These are phyloP conservation scores for Eumerus sabulonum DNA, from an alignment of 2,888 invertebrate species.

Conservation along the genomic window DNA sequence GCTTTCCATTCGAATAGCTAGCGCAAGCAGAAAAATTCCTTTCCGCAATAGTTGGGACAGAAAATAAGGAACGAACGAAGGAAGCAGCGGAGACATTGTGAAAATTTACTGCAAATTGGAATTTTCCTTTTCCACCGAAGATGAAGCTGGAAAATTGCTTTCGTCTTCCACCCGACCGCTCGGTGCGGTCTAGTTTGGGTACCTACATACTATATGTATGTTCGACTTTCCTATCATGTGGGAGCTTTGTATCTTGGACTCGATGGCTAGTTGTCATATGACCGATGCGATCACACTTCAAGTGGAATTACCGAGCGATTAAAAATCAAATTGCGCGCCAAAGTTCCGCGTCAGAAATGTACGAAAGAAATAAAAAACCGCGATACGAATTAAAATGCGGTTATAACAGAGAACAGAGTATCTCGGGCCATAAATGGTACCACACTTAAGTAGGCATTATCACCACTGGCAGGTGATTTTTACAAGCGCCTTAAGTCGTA, in stretches of 20 bases:
- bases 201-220: no score
- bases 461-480: conserved; percentile 47
- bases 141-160: conserved; percentile 10
- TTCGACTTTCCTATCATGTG: neutral
- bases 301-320: no score
- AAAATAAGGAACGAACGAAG: conserved; percentile 11
- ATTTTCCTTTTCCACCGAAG: conserved; percentile 34
- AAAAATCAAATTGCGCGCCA: conserved; percentile 5
- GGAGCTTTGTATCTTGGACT: neutral
- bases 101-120: conserved; percentile 66
- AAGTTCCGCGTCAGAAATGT: neutral
- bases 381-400: conserved; percentile 38
- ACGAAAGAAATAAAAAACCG: neutral
- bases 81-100: conserved; percentile 53
- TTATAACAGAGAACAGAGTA: conserved; percentile 18
- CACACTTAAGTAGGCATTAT: conserved; percentile 29
- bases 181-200: neutral
- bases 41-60: conserved; percentile 44
- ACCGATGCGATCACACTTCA: conserved; percentile 7
- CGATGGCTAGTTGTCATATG: conserved; percentile 34
- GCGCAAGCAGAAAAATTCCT: conserved; percentile 47
- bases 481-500: conserved; percentile 21
- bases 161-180: neutral
- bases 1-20: no score
- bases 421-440: conserved; percentile 25